These are phyloP conservation scores for Nesometra sesokonis DNA, from an alignment of 35 echinoderm and acorn worm species.

Conservation along the genomic window DNA sequence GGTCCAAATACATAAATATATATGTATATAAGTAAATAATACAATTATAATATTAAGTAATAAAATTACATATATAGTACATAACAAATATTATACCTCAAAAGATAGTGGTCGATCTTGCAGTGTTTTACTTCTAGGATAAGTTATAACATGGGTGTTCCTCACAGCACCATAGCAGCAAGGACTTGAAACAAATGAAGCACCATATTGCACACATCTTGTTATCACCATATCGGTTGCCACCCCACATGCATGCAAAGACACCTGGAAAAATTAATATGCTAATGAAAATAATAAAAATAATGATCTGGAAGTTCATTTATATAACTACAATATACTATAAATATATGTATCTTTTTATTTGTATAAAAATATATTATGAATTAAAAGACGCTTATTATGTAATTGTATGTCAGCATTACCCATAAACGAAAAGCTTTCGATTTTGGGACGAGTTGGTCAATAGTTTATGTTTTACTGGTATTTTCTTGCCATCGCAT, in stretches of 20 bases:
- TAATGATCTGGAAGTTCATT: not conserved
- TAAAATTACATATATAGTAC: not conserved
- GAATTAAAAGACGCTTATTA: too few species aligned
- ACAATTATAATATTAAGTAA: not conserved
- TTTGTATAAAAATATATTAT: too few species aligned
- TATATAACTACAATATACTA: too few species aligned
- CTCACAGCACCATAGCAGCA: conserved; percentile 87
- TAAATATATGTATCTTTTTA: too few species aligned
- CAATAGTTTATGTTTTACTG: too few species aligned
- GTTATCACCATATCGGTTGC: conserved; percentile 88
- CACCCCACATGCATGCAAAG: conserved; percentile 95
- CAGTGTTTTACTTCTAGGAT: conserved; percentile 62
- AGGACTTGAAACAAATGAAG: conserved; percentile 65
- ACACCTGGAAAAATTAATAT: conserved; percentile 40
- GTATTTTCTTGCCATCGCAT: too few species aligned
- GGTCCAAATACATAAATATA: not conserved
- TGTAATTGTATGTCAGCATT: too few species aligned
- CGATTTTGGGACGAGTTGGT: too few species aligned
- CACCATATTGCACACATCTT: conserved; percentile 46
- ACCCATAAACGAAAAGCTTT: too few species aligned
- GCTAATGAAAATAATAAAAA: not conserved
- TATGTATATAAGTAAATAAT: too few species aligned
- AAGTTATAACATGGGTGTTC: conserved; percentile 60
- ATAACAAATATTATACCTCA: conserved; percentile 30
- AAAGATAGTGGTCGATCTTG: conserved; percentile 9